Conservation (phyloP, 2,888 invertebrate species). For the Cataglyphis albicans region DNA sequence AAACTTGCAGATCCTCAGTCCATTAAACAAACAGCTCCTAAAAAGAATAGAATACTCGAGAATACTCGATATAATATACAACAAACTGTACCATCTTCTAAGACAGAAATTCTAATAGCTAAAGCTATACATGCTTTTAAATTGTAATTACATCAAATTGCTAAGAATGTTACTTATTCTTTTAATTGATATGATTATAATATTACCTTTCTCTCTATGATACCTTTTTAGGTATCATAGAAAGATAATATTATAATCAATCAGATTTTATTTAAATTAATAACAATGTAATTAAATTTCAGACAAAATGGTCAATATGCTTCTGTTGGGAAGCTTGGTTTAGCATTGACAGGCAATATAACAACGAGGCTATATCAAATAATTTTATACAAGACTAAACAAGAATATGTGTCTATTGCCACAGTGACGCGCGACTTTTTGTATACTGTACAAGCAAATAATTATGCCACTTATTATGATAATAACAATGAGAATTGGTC, state of each 20-base stretch:
- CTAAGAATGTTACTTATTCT: background rate
- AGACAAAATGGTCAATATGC: slow-evolving; percentile 81
- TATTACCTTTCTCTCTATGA: background rate
- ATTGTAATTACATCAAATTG: slow-evolving; percentile 73
- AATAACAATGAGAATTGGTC: slow-evolving; percentile 87
- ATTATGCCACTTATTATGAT: slow-evolving; percentile 86
- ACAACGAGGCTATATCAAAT: slow-evolving; percentile 80
- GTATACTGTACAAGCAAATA: slow-evolving; percentile 80
- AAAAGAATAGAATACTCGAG: slow-evolving; percentile 55
- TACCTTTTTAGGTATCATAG: background rate
- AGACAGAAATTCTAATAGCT: slow-evolving; percentile 80
- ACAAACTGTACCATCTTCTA: slow-evolving; percentile 67
- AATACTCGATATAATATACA: slow-evolving; percentile 52
- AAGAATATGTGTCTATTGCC: slow-evolving; percentile 79
- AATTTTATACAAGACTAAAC: slow-evolving; percentile 82
- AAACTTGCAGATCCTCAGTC: slow-evolving; percentile 50
- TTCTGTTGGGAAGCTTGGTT: slow-evolving; percentile 82
- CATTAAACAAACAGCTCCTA: slow-evolving; percentile 63
- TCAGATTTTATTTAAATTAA: background rate
- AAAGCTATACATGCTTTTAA: slow-evolving; percentile 81
- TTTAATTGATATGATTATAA: background rate
- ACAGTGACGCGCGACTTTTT: slow-evolving; percentile 78
- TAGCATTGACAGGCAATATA: slow-evolving; percentile 81
- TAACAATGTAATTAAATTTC: slow-evolving; percentile 56
- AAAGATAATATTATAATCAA: too few relatives aligned